Conservation (phyloP, 2,888 invertebrate genomes). For the Melinaea marsaeus region DNA sequence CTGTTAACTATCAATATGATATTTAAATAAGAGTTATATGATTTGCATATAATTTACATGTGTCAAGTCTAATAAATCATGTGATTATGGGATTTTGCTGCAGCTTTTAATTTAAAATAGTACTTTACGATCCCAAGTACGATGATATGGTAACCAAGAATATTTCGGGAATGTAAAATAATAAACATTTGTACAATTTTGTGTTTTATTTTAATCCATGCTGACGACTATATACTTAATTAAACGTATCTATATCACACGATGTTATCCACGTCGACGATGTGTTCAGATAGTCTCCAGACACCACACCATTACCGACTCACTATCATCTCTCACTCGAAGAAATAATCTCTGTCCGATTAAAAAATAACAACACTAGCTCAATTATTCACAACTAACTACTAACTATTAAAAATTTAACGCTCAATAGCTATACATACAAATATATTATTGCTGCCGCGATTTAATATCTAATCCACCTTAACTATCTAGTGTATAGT, state of each 20-base stretch:
- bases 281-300: conserved; percentile 21
- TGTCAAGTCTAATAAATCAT: too few relatives aligned
- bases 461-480: conserved; percentile 55
- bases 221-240: conserved; percentile 73
- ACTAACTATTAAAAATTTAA: conserved; percentile 74
- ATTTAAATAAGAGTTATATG: too few relatives aligned
- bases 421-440: conserved; percentile 77
- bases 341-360: conserved; percentile 61
- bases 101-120: too few relatives aligned
- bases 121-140: too few relatives aligned
- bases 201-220: conserved; percentile 72
- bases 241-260: conserved; percentile 75
- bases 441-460: conserved; percentile 78
- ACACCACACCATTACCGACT: conserved; percentile 11
- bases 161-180: conserved; percentile 25
- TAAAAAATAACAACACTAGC: conserved; percentile 72
- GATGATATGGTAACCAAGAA: too few relatives aligned
- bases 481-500: conserved; percentile 58
- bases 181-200: conserved; percentile 44
- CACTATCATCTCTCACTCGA: conserved; percentile 41
- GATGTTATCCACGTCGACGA: conserved; percentile 55
- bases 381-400: conserved; percentile 72
- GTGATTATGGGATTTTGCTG: too few relatives aligned
- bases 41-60: too few relatives aligned
- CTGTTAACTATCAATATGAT: too few relatives aligned